Conservation (phyloP, 2,113 vertebrate genomes). For the Ahaetulla prasina region DNA sequence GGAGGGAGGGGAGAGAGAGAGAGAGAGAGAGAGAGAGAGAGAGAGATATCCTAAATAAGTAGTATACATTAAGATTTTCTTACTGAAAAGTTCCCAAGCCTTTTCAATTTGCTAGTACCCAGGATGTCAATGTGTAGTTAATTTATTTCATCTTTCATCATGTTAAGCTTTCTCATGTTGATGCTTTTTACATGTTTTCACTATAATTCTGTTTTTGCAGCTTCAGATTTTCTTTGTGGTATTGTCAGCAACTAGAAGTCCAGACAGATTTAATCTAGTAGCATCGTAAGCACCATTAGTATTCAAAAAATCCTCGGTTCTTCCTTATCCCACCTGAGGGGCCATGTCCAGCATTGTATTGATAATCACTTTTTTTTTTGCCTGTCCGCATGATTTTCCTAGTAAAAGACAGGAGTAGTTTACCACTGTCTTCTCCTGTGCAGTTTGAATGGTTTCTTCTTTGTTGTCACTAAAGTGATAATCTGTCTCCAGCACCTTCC, state of each 20-base stretch:
- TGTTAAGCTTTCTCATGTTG: not conserved
- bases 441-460: not conserved
- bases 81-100: too few species aligned
- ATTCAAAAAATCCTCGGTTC: not conserved
- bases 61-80: too few species aligned
- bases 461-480: not conserved
- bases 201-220: not conserved
- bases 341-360: not conserved
- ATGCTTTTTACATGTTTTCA: not conserved
- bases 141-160: not conserved
- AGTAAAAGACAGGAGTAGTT: not conserved
- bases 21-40: too few species aligned
- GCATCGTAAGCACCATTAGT: not conserved
- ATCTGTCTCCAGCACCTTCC: not conserved
- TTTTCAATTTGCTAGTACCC: not conserved
- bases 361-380: not conserved
- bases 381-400: not conserved
- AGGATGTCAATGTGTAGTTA: not conserved
- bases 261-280: not conserved
- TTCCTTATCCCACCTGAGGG: not conserved
- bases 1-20: rapidly evolving
- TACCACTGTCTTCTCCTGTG: not conserved
- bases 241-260: not conserved
- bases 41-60: too few species aligned
- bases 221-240: not conserved